Percentiles rank a stretch among this genome's conserved stretches.
Conservation (phyloP, 2,888 invertebrate genomes). For the Teinopalpus imperialis region DNA sequence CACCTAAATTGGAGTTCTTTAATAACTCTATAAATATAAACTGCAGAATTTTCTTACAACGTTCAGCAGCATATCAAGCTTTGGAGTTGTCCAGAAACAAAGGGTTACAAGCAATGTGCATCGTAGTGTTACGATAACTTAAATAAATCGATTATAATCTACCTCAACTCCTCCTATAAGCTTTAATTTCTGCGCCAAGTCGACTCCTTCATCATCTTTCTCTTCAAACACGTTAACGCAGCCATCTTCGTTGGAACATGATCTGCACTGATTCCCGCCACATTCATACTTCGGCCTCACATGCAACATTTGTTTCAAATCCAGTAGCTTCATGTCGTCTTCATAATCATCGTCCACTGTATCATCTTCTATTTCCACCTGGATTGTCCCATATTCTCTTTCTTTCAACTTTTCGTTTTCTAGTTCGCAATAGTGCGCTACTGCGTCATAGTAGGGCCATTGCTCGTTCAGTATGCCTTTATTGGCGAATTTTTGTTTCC, state of each 20-base stretch:
- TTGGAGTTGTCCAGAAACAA: too few relatives aligned
- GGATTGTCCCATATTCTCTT: slow-evolving; percentile 28
- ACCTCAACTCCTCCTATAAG: slow-evolving; percentile 64
- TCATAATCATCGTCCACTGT: slow-evolving; percentile 54
- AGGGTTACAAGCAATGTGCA: too few relatives aligned
- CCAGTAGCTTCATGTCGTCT: slow-evolving; percentile 67
- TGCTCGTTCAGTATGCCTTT: slow-evolving; percentile 68
- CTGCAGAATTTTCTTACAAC: too few relatives aligned
- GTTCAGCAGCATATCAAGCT: too few relatives aligned
- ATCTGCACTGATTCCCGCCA: slow-evolving; percentile 48
- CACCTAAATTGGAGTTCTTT: too few relatives aligned
- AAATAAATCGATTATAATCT: too few relatives aligned
- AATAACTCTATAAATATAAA: too few relatives aligned
- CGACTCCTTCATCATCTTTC: slow-evolving; percentile 50
- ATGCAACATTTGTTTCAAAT: slow-evolving; percentile 57
- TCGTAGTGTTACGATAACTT: too few relatives aligned
- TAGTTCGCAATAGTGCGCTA: slow-evolving; percentile 50
- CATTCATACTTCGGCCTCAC: slow-evolving; percentile 52
- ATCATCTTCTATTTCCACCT: slow-evolving; percentile 26
- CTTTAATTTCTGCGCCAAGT: slow-evolving; percentile 58
- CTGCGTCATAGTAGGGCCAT: slow-evolving; percentile 68
- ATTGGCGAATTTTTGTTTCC: slow-evolving; percentile 70
- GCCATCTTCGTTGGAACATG: slow-evolving; percentile 55
- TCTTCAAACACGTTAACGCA: slow-evolving; percentile 55
- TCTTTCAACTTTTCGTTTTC: slow-evolving; percentile 30